Base-by-base conservation (phyloP, 1,140 invertebrate genomes). In the Harpegnathos saltator region DNA sequence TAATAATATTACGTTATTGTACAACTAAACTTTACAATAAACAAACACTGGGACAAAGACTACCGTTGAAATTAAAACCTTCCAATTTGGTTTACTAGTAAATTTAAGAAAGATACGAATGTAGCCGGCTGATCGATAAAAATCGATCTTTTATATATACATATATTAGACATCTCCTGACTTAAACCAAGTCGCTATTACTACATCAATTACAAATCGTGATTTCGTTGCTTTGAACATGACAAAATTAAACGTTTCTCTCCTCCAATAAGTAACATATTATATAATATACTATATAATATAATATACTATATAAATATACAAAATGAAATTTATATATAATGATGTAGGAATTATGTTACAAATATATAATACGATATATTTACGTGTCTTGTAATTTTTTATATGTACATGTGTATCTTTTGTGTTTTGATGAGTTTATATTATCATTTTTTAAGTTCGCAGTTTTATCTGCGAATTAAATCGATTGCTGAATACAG, bases 11-110 rank as follows among this genome's bases (percentile, higher is more conserved):
- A 26, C 2, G 33, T 33, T 33, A 33, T 3, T 62, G 80, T 44
- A 48, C 48, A 54, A 62, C 75, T 71, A 65, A 66, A 83, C 58
- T 52, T 81, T 90, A 59, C 77, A 78, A n/a, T 83, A 68, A 77
- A 90, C 89, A 91, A 92, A 92, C 92, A 92, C 92, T 92, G 91
- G 91, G 91, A 88, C 65, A 89, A 86, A 89, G 84, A 73, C 48
- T 62, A 73, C 19, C 58, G 11, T 56, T 52, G 33, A 33, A 56
- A 87, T 65, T 15, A 38, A 83, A 44, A 26, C 54, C 44, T 61
- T 68, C 7, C 9, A 33, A 73, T 38, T 83, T 48, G 38, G 19
- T 12, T 61, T 54, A 22, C 2, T 24, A 68, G 1, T n/a, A 52
- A 17, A 61, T 62, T 61, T 38, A 73, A 5, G 12, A 58, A 66